phyloP scores from a whole-genome alignment of 2,888 invertebrate genomes.

The Pandemis heparana region DNA sequence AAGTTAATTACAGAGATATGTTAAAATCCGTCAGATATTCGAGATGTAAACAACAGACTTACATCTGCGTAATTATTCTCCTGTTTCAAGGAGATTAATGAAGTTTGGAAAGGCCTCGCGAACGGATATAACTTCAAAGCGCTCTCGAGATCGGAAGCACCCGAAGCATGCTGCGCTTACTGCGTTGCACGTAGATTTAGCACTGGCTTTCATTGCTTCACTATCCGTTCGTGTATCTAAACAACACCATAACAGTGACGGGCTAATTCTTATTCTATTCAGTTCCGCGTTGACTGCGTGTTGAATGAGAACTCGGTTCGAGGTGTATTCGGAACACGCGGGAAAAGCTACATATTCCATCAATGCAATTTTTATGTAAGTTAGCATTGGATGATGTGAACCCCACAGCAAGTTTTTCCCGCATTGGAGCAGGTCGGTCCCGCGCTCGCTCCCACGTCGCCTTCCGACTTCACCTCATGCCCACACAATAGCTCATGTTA shows the following conservation, averaged over 20 bases:
- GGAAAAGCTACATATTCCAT: conserved; percentile 44
- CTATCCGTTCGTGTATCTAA: conserved; percentile 52
- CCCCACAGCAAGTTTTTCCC: conserved; percentile 69
- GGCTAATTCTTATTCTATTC: conserved; percentile 53
- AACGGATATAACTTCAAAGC: conserved; percentile 65
- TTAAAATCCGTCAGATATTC: conserved; percentile 20
- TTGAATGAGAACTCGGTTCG: conserved; percentile 45
- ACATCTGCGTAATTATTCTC: conserved; percentile 42
- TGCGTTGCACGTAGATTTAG: conserved; percentile 52
- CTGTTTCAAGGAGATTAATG: conserved; percentile 49
- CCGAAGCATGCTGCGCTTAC: conserved; percentile 47
- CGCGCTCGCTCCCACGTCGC: conserved; percentile 77
- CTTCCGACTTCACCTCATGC: conserved; percentile 73
- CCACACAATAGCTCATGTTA: conserved; percentile 74
- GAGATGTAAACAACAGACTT: conserved; percentile 32
- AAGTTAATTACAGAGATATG: background rate
- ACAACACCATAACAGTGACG: conserved; percentile 47
- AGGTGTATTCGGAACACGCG: conserved; percentile 46
- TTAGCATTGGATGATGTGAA: conserved; percentile 64
- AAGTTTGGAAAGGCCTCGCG: conserved; percentile 58
- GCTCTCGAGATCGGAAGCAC: conserved; percentile 29
- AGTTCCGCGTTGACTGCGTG: conserved; percentile 48
- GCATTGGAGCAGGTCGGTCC: conserved; percentile 67
- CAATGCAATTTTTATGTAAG: conserved; percentile 48
- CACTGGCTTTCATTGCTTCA: conserved; percentile 59